Evolutionary conservation across 1,140 invertebrate species (phyloP).

Genomic region (Scaptomyza graminum): DNA sequence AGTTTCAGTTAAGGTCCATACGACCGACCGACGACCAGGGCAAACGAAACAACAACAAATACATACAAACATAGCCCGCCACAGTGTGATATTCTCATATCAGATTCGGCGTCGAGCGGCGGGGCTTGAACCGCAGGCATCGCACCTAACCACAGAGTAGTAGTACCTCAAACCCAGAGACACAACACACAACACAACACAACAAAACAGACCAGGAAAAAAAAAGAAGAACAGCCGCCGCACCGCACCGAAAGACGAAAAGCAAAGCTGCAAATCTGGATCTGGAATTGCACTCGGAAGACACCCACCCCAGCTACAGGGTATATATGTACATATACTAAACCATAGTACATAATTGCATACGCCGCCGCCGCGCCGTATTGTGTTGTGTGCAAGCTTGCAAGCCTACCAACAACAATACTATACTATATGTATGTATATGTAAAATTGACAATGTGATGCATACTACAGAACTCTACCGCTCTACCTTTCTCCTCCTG

Average conservation of each 20-base stretch:
- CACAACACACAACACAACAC: constrained; percentile 55
- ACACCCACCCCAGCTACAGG: constrained; percentile 30
- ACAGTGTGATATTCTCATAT: constrained; percentile 72
- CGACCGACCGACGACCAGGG: constrained; percentile 12
- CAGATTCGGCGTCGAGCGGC: constrained; percentile 61
- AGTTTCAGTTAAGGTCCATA: constrained; percentile 12
- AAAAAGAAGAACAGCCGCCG: constrained; percentile 9
- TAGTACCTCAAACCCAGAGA: constrained; percentile 16
- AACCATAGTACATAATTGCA: not conserved
- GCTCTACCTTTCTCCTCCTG: too few relatives aligned
- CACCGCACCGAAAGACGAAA: not conserved
- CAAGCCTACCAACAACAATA: too few relatives aligned
- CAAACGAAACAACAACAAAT: too few relatives aligned
- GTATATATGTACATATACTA: too few relatives aligned
- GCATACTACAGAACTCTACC: too few relatives aligned
- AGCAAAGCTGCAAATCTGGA: constrained; percentile 27
- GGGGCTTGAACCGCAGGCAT: constrained; percentile 54
- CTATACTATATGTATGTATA: too few relatives aligned
- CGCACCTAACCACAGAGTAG: constrained; percentile 50
- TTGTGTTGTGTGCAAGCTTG: not conserved
- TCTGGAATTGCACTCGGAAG: constrained; percentile 29
- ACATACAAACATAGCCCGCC: not conserved
- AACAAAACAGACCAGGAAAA: not conserved
- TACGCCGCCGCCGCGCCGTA: too few relatives aligned
- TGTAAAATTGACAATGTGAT: too few relatives aligned